Evolutionary conservation across 2,113 vertebrate genomes (phyloP).

Genomic region (Vombatus ursinus): DNA sequence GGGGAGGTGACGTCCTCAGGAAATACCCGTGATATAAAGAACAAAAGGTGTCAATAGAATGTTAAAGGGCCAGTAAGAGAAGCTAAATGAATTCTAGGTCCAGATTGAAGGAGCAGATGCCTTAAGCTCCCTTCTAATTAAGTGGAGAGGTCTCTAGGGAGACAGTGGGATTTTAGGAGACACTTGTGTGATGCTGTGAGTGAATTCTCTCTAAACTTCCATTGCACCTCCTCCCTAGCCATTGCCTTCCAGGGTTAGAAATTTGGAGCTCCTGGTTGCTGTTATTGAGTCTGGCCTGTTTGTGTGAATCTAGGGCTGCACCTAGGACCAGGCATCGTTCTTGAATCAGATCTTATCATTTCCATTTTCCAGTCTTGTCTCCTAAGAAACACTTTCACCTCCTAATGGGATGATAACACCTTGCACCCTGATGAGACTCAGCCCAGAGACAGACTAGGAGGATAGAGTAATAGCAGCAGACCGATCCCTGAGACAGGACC

Average conservation of each 20-base stretch:
- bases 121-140: too few relatives aligned
- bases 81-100: neutral
- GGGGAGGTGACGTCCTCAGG: neutral
- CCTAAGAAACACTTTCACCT: neutral
- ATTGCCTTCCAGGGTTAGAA: neutral
- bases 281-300: too few relatives aligned
- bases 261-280: neutral
- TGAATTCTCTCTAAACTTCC: neutral
- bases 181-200: neutral
- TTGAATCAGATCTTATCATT: neutral
- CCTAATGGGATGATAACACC: neutral
- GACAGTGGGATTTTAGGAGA: neutral
- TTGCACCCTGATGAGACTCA: neutral
- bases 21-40: neutral
- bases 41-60: too few relatives aligned
- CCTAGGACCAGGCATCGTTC: neutral
- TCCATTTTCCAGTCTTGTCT: neutral
- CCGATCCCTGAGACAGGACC: neutral
- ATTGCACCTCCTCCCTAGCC: neutral
- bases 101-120: neutral
- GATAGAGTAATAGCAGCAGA: neutral
- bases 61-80: neutral
- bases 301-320: neutral
- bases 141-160: neutral
- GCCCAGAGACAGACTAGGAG: neutral